These are phyloP conservation scores for Maconellicoccus hirsutus DNA, from an alignment of 1,140 invertebrate genomes.

Conservation along the genomic window DNA sequence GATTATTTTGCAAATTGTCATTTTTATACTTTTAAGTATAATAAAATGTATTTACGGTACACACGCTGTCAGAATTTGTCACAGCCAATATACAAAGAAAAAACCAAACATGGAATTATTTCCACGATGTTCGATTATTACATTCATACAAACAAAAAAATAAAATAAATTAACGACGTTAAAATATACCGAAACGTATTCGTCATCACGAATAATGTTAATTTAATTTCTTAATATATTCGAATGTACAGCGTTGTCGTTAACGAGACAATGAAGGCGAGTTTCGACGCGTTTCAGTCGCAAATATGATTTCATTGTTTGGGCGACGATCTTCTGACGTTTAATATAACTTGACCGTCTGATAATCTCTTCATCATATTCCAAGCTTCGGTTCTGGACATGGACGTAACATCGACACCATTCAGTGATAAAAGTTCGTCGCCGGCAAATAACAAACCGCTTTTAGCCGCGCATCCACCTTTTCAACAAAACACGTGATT, in stretches of 20 bases:
- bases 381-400: slow-evolving; percentile 87
- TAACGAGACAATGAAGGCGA: not conserved
- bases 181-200: not conserved
- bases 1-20: not conserved
- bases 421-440: slow-evolving; percentile 79
- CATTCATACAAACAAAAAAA: not conserved
- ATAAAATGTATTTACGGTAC: not conserved
- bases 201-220: not conserved
- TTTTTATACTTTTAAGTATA: not conserved
- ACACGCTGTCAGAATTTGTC: slow-evolving; percentile 10
- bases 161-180: slow-evolving; percentile 6
- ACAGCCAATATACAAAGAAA: slow-evolving; percentile 16
- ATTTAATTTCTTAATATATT: not conserved
- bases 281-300: not conserved
- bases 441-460: slow-evolving; percentile 64
- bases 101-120: not conserved
- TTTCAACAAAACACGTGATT: slow-evolving; percentile 17
- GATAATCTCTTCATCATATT: slow-evolving; percentile 78
- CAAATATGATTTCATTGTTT: not conserved
- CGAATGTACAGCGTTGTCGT: not conserved
- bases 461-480: slow-evolving; percentile 86
- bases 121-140: not conserved
- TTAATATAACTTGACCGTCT: slow-evolving; percentile 51
- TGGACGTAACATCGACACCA: slow-evolving; percentile 59
- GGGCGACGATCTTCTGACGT: not conserved